A percentile compares a stretch with the other conserved stretches of the same genome.
phyloP scores from a whole-genome alignment of 2,797 vertebrate genomes.

The Rhinophrynus dorsalis region DNA sequence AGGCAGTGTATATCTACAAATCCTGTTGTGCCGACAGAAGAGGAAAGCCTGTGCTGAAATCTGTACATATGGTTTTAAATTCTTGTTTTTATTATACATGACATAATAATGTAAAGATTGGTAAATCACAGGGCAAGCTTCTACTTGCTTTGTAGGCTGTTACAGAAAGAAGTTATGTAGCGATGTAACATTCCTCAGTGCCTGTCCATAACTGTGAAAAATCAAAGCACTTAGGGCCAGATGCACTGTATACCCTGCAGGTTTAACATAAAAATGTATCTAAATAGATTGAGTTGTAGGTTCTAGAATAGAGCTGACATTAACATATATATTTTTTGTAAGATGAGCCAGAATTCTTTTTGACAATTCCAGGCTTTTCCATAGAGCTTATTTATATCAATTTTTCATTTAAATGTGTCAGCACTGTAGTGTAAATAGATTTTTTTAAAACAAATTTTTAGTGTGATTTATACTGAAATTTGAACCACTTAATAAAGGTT shows the following conservation, averaged over 20 bases:
- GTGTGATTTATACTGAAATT: constrained; percentile 98
- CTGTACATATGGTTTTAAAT: constrained; percentile 84
- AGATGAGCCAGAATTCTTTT: constrained; percentile 88
- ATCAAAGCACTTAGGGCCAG: constrained; percentile 85
- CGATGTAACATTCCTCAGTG: constrained; percentile 90
- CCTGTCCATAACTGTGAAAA: constrained; percentile 88
- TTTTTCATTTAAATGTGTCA: constrained; percentile 90
- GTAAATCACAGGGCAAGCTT: constrained; percentile 69
- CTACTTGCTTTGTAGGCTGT: constrained; percentile 71
- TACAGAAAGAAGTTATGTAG: constrained; percentile 81
- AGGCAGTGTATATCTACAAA: constrained; percentile 71
- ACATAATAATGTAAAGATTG: constrained; percentile 76
- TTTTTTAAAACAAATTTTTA: constrained; percentile 87
- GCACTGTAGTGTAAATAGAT: constrained; percentile 98
- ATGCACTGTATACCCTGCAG: constrained; percentile 81
- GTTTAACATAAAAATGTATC: constrained; percentile 81
- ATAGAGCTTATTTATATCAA: constrained; percentile 93
- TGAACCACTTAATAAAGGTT: constrained; percentile 97
- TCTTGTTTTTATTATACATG: constrained; percentile 67
- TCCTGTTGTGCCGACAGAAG: constrained; percentile 78
- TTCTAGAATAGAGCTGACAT: constrained; percentile 88
- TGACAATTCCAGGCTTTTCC: constrained; percentile 86
- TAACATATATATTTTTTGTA: constrained; percentile 91
- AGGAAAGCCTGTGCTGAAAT: constrained; percentile 83
- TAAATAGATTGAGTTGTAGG: constrained; percentile 79